These are phyloP conservation scores for Hemitrygon akajei DNA, from an alignment of 2,797 vertebrate genomes.

Conservation along the genomic window DNA sequence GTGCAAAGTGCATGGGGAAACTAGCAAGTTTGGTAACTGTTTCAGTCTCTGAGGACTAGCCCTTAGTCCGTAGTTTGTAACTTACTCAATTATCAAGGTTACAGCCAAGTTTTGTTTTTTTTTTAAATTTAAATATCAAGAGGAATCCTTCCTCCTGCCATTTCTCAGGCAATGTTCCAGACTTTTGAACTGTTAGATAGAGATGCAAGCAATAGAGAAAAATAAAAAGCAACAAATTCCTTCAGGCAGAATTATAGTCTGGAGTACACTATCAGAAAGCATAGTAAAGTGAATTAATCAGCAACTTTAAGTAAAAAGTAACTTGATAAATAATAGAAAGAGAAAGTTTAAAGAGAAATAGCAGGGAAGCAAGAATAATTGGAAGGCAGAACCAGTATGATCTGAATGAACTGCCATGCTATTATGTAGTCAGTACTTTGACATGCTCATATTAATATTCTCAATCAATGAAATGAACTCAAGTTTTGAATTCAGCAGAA, in stretches of 20 bases:
- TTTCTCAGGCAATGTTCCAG: too few species aligned
- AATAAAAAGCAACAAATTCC: neutral
- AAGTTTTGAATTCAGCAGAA: neutral
- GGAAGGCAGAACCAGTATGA: neutral
- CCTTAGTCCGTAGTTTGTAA: too few species aligned
- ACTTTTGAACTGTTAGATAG: neutral
- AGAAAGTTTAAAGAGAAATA: neutral
- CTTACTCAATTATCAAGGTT: too few species aligned
- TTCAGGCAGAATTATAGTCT: neutral
- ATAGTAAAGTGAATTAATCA: neutral
- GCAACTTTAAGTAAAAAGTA: neutral
- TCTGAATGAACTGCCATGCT: neutral
- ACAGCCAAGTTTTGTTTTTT: too few species aligned
- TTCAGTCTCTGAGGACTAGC: too few species aligned
- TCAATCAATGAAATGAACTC: neutral
- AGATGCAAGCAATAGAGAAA: neutral
- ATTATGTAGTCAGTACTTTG: neutral
- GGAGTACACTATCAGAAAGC: neutral
- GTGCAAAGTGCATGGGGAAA: too few species aligned
- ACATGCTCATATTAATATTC: neutral
- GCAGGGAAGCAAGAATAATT: neutral
- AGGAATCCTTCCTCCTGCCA: too few species aligned
- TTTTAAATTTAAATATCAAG: too few species aligned
- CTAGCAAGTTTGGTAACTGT: too few species aligned
- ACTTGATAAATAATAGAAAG: neutral